phyloP scores from a whole-genome alignment of 2,113 vertebrate species.

The Sminthopsis crassicaudata region DNA sequence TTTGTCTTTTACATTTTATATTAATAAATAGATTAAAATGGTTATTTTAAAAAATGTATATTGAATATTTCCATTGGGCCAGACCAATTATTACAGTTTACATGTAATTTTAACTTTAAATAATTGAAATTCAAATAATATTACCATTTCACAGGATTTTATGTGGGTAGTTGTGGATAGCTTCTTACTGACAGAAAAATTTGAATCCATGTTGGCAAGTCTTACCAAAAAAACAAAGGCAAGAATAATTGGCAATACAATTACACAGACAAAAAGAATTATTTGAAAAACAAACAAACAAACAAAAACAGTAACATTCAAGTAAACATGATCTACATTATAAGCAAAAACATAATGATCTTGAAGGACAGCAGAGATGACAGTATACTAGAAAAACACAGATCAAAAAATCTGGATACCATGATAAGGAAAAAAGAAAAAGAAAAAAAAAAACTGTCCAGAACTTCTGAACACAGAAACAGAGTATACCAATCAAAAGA shows the following conservation, averaged over 20 bases:
- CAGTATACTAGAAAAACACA: not conserved
- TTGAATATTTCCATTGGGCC: no score
- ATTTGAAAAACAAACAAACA: not conserved
- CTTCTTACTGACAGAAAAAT: not conserved
- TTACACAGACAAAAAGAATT: not conserved
- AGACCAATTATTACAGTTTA: no score
- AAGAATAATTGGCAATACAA: not conserved
- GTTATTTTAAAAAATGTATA: no score
- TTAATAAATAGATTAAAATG: no score
- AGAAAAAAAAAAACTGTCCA: not conserved
- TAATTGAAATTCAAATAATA: not conserved
- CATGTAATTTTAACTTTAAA: no score
- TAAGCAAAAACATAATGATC: not conserved
- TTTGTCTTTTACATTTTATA: no score
- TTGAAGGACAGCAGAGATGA: no score
- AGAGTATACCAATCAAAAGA: not conserved
- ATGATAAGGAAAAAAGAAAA: not conserved
- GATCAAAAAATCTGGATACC: not conserved
- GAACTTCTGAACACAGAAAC: not conserved
- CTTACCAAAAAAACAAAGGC: not conserved
- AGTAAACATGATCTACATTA: not conserved
- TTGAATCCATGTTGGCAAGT: not conserved
- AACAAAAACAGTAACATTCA: not conserved
- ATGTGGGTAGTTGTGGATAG: not conserved
- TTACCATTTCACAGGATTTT: not conserved